Conservation (phyloP, 2,888 invertebrate genomes). For the Caenorhabditis becei region DNA sequence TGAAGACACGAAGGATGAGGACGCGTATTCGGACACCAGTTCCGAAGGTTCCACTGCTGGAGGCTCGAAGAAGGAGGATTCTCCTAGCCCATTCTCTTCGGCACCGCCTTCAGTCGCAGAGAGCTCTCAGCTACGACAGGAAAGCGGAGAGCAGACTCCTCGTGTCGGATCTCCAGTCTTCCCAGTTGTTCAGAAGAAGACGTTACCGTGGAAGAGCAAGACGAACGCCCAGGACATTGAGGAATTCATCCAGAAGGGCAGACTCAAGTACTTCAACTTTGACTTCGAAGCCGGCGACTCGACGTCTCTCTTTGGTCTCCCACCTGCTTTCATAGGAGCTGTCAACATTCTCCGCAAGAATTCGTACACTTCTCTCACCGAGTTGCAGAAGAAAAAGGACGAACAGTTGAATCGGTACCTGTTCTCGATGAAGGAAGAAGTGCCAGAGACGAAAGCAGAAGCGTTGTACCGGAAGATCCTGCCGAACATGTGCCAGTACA, state of each 20-base stretch:
- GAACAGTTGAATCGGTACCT: constrained; percentile 76
- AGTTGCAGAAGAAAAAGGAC: constrained; percentile 78
- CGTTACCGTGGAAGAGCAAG: constrained; percentile 75
- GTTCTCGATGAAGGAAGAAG: constrained; percentile 85
- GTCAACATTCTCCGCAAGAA: constrained; percentile 85
- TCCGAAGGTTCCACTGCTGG: constrained; percentile 29
- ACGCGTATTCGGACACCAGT: constrained; percentile 45
- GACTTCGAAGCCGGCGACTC: constrained; percentile 88
- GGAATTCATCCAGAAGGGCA: constrained; percentile 73
- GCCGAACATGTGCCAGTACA: constrained; percentile 96
- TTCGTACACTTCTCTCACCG: constrained; percentile 77
- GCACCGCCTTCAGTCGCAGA: constrained; percentile 26
- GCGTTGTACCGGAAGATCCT: constrained; percentile 87
- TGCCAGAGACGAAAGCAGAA: constrained; percentile 75
- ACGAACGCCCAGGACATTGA: constrained; percentile 75
- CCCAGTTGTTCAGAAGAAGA: constrained; percentile 59
- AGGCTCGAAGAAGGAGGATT: constrained; percentile 29
- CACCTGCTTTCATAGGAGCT: constrained; percentile 97
- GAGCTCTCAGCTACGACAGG: constrained; percentile 42
- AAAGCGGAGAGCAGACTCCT: constrained; percentile 73
- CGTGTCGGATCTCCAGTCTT: constrained; percentile 72
- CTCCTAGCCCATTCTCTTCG: constrained; percentile 12
- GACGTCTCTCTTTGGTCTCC: constrained; percentile 93
- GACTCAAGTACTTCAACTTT: constrained; percentile 93
- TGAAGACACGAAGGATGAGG: constrained; percentile 63